Base-by-base conservation (phyloP, 1,140 invertebrate genomes). In the Fragariocoptes setiger region DNA sequence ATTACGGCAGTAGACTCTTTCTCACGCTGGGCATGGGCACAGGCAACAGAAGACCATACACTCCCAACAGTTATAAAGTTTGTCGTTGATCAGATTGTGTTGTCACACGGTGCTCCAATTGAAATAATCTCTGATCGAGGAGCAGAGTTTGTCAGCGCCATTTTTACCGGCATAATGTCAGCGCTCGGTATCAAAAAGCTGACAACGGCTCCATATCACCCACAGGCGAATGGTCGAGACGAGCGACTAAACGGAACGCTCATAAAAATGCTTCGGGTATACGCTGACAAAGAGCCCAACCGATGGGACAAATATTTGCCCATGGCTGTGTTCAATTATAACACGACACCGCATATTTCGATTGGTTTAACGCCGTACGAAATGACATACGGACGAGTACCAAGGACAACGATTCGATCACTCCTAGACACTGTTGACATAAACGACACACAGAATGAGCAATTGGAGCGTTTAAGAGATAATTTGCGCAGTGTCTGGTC, bases 271-370 rank as follows among this genome's bases (percentile, higher is more conserved):
- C 36, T 43, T 13, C 21, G 19, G 4, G 40, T 25, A 44, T 62
- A 56, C 44, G 44, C 55, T 4, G 50, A 47, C 15, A n/a, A 47
- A 8, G 43, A 51, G 19, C 51, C 50, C 12, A 47, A 25, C 12
- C 52, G 62, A 43, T 65, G 62, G 62, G 59, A 62, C 37, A 39
- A 53, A 40, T 57, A 52, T 5, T 42, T 62, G 1, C 50, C 49
- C 1, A 54, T 53, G 15, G 59, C 58, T 1, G 53, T 53, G 12
- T 61, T 60, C 44, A 53, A 52, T 4, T 59, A 61, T 41, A 63
- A 64, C 35, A 57, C 56, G 0, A 49, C 55, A n/a, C 20, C 50
- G 2, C 61, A 64, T 41, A 44, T 44, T 37, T 47, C 52, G 0
- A 62, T 55, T 0, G 48, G 51, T 12, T 57, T 49, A 43, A 45